A percentile compares a stretch with the other conserved stretches of the same genome.
These are phyloP conservation scores for Lindbergichthys nudifrons DNA, from an alignment of 2,797 vertebrate species.

Conservation along the genomic window DNA sequence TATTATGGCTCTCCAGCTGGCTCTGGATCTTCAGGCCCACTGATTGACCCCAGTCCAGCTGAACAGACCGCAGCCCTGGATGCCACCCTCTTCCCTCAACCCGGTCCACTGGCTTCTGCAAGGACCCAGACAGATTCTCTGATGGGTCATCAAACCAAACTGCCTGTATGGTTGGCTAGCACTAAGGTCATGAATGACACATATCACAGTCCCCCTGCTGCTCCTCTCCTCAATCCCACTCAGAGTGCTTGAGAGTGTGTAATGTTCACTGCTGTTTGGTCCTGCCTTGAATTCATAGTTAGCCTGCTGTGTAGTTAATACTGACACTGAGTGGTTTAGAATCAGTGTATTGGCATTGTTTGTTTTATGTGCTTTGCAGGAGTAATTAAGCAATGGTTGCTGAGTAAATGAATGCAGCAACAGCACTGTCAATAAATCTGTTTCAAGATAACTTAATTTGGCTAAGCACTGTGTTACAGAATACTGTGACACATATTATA, in stretches of 20 bases:
- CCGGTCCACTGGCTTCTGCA: constrained; percentile 62
- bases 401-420: constrained; percentile 78
- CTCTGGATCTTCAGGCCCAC: constrained; percentile 63
- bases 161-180: constrained; percentile 55
- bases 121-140: constrained; percentile 71
- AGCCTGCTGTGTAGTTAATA: constrained; percentile 64
- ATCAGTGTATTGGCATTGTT: constrained; percentile 76
- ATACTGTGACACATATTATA: constrained; percentile 81
- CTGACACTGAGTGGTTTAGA: constrained; percentile 76
- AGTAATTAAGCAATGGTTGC: constrained; percentile 82
- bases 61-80: constrained; percentile 71
- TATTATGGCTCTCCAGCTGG: constrained; percentile 81
- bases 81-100: constrained; percentile 61
- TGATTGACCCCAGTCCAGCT: constrained; percentile 78
- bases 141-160: constrained; percentile 82
- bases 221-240: constrained; percentile 40
- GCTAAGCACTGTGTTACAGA: constrained; percentile 82
- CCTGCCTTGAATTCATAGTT: constrained; percentile 42
- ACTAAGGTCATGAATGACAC: constrained; percentile 73
- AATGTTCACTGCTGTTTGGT: constrained; percentile 37
- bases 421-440: constrained; percentile 81
- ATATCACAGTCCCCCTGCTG: constrained; percentile 54
- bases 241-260: constrained; percentile 24
- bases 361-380: constrained; percentile 78
- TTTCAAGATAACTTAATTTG: constrained; percentile 84